These are phyloP conservation scores for Eretmochelys imbricata DNA, from an alignment of 2,113 vertebrate species.

Conservation along the genomic window DNA sequence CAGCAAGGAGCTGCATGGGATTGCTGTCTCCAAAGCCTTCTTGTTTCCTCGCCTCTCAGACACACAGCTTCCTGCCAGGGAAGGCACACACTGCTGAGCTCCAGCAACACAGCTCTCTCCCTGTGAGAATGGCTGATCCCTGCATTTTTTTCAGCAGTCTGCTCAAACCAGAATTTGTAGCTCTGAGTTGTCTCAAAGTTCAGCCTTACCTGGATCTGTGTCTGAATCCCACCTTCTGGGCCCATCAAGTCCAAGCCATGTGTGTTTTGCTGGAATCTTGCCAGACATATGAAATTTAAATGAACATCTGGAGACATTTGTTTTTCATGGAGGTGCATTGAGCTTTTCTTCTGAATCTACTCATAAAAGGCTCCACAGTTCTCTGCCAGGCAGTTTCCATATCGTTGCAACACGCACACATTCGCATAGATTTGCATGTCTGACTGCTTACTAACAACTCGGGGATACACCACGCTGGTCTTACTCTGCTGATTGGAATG, in stretches of 20 bases:
- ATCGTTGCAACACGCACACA: background rate
- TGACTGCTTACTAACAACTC: background rate
- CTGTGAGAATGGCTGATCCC: background rate
- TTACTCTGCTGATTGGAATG: background rate
- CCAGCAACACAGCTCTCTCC: accelerated
- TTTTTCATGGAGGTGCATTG: conserved; percentile 16
- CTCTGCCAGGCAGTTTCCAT: background rate
- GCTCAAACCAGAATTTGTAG: background rate
- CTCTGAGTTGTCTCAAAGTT: background rate
- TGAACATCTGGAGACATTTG: conserved; percentile 57
- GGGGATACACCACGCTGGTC: accelerated
- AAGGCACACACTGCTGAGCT: background rate
- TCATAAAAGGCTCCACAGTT: conserved; percentile 19
- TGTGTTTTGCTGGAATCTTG: conserved; percentile 47
- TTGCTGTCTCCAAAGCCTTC: conserved; percentile 28
- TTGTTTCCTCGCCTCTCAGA: conserved; percentile 54
- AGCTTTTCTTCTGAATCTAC: background rate
- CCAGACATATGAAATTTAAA: conserved; percentile 45
- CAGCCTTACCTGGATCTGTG: background rate
- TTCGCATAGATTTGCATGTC: conserved; percentile 46
- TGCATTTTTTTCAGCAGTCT: background rate
- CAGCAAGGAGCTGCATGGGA: conserved; percentile 40
- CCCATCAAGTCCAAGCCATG: background rate
- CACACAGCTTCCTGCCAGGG: conserved; percentile 62
- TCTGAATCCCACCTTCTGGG: background rate